Conservation (phyloP, 2,797 vertebrate genomes). For the Diplodus puntazzo region DNA sequence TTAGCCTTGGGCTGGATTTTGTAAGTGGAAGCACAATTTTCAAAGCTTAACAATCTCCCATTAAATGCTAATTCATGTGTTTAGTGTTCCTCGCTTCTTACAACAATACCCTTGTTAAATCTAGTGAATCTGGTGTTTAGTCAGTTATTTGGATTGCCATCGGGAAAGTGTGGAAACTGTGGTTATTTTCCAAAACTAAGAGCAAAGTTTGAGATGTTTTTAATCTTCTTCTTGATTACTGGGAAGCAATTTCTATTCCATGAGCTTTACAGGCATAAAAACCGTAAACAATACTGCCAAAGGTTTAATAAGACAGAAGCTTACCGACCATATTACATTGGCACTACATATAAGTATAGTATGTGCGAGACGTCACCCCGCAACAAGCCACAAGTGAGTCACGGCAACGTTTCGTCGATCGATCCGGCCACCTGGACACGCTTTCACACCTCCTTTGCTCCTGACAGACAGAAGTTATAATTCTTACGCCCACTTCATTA, state of each 20-base stretch:
- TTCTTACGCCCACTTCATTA: too few species aligned
- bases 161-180: background rate
- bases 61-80: background rate
- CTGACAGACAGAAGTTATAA: too few species aligned
- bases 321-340: too few species aligned
- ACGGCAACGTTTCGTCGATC: too few species aligned
- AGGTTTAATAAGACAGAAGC: background rate
- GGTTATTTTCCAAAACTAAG: background rate
- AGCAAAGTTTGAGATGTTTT: background rate
- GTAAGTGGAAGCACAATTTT: background rate
- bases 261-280: background rate
- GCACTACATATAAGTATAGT: too few species aligned
- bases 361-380: too few species aligned
- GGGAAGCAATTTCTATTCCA: background rate
- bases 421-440: too few species aligned
- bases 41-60: background rate
- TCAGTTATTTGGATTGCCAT: slow-evolving; percentile 12
- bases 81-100: background rate
- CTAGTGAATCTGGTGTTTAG: background rate
- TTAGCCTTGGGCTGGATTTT: background rate
- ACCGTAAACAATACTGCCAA: background rate
- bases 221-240: background rate
- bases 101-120: background rate
- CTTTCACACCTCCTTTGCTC: too few species aligned
- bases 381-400: too few species aligned